Conservation (phyloP, 1,140 invertebrate species). For the Piezodorus guildinii region DNA sequence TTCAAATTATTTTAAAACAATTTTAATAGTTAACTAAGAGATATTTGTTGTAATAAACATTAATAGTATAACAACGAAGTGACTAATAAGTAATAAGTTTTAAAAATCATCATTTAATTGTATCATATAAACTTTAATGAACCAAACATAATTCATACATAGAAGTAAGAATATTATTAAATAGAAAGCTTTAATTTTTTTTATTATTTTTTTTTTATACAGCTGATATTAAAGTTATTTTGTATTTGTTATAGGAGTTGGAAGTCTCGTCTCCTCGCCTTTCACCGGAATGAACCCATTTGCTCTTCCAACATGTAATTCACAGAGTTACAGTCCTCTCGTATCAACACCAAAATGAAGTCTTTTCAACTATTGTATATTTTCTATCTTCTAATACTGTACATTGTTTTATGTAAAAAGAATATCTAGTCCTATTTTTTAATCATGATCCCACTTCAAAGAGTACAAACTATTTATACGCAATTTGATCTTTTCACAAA, state of each 20-base stretch:
- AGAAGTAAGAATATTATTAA: too few species aligned
- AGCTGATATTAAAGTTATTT: background rate
- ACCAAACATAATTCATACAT: too few species aligned
- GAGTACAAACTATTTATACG: slow-evolving; percentile 4
- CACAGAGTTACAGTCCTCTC: slow-evolving; percentile 73
- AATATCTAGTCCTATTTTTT: slow-evolving; percentile 10
- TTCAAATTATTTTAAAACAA: too few species aligned
- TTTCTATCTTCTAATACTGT: background rate
- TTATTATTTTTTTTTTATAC: too few species aligned
- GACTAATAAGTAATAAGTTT: too few species aligned
- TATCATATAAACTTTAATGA: too few species aligned
- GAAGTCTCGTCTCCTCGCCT: slow-evolving; percentile 67
- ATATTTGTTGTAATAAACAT: too few species aligned
- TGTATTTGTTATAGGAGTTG: slow-evolving; percentile 42
- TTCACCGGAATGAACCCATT: slow-evolving; percentile 81
- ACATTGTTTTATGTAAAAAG: slow-evolving; percentile 1
- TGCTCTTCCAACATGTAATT: slow-evolving; percentile 75
- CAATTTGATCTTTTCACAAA: background rate
- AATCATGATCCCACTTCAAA: background rate
- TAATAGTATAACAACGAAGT: too few species aligned
- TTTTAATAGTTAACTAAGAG: too few species aligned
- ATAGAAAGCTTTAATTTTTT: too few species aligned
- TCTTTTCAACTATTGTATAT: background rate
- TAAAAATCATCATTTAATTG: too few species aligned
- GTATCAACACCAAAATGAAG: slow-evolving; percentile 61